These are phyloP conservation scores for Meda fulgida DNA, from an alignment of 2,797 vertebrate species.

Conservation along the genomic window DNA sequence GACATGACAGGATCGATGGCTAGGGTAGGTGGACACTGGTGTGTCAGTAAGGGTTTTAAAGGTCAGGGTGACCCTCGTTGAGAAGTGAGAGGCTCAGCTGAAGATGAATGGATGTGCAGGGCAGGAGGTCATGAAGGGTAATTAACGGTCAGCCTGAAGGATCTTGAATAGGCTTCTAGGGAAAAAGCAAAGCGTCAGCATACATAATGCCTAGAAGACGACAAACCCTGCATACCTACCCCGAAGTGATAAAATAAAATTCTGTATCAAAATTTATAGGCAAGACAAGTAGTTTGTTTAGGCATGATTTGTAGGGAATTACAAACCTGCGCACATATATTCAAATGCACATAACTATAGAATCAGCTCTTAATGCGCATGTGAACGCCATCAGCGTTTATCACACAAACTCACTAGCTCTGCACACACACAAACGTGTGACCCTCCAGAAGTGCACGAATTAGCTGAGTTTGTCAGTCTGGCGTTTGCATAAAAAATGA, in stretches of 20 bases:
- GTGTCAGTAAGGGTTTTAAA: slow-evolving; percentile 12
- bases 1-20: not conserved
- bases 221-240: no score
- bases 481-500: slow-evolving; percentile 69
- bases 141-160: slow-evolving; percentile 12
- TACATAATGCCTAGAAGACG: not conserved
- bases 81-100: not conserved
- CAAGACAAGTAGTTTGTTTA: no score
- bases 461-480: slow-evolving; percentile 50
- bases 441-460: slow-evolving; percentile 31
- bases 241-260: no score
- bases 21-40: not conserved
- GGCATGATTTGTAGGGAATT: no score
- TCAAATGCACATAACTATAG: no score
- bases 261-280: no score
- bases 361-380: no score
- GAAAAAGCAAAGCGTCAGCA: not conserved
- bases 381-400: no score
- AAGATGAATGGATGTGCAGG: slow-evolving; percentile 14
- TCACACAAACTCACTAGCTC: not conserved
- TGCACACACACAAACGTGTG: not conserved
- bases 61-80: not conserved
- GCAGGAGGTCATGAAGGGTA: not conserved
- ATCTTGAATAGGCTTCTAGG: not conserved
- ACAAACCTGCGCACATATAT: no score